Base-by-base conservation (phyloP, 2,797 vertebrate species). In the Smutsia temminckii region DNA sequence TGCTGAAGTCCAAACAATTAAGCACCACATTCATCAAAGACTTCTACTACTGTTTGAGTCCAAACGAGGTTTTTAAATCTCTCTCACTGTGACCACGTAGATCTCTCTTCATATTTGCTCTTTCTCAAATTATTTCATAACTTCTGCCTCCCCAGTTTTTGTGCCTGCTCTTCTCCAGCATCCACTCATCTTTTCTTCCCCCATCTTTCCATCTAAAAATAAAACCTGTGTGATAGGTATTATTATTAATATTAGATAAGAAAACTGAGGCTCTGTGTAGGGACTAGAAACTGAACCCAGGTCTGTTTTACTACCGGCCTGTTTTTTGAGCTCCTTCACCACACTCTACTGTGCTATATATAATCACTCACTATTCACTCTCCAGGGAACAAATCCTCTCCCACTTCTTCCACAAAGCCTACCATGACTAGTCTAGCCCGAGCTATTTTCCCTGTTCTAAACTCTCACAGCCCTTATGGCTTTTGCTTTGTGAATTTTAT, bases 401-500 rank as follows among this genome's bases (percentile, higher is more conserved):
- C 42, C n/a, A 80, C 3, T 42, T 40, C 53, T 85, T 75, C 75
- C 21, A 78, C 25, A 79, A 42, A 89, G 72, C 34, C 53, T 80
- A 32, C 46, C 29, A 12, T 55, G 21, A 77, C 42, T 75, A 11
- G 46, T 90, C 34, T 68, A 51, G 40, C 13, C 11, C 34, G 89
- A 79, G 79, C 21, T 29, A 37, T 86, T 89, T 89, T 68, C 8
- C 13, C 8, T 85, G 0, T 21, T 89, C 46, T 86, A 87, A 84
- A 87, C 27, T 80, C 42, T 84, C n/a, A 81, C 2, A 83, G 74
- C 14, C 74, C 29, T 64, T 85, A 74, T 2, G 8, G 16, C 4
- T 79, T 95, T 88, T 89, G 17, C 29, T 85, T 84, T 80, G 53
- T 92, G 20, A 92, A 81, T 63, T 85, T 66, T 87, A 34, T 42